Evolutionary conservation across 1,140 invertebrate species (phyloP), one percentile per base, ranked within the genome.

Genomic region (Scaptomyza graminum): DNA sequence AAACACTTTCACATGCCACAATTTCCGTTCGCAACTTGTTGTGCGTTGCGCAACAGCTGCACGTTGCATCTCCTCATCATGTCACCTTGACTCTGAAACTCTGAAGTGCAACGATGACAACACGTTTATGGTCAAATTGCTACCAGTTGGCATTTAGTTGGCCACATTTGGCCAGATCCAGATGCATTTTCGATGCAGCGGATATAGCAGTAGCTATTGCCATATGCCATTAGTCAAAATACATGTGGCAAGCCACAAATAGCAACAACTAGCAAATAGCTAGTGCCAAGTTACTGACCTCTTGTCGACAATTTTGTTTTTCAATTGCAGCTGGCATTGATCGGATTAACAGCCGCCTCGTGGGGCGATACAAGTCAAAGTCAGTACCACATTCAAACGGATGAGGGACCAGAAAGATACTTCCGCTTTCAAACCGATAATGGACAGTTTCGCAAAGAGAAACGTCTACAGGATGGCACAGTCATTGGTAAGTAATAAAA

Each of bases 311-410:
- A 64, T 56, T 57, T 34, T 34, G 31, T 34, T 34, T 31, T 31
- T 47, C 50, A 41, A 57, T 80, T 90, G 66, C 76, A 91, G 90
- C 55, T 90, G 71, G 57, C 79, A 39, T 16, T 87, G 44, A 41
- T 78, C 37, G 56, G 71, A 49, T 59, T 87, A 71, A 75, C 75
- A 67, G 46, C 71, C 16, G 76, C 70, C 31, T 78, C 77, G 18
- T 81, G 77, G 66, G 84, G 81, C 49, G 71, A 76, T 15, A 56
- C 80, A 13, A 90, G 87, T 31, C 74, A 82, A 22, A 88, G 88
- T 37, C 96, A 97, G 92, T 97, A 97, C 91, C 96, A 97, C 92
- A 96, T 97, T 77, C 97, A 97, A 92, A 97, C 96, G n/a, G 97
- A 97, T 88, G 96, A 97, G 92, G 96, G 96, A 18, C 95, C 95